Base-by-base conservation (phyloP, 2,113 vertebrate species). In the Lichenostomus cassidix region DNA sequence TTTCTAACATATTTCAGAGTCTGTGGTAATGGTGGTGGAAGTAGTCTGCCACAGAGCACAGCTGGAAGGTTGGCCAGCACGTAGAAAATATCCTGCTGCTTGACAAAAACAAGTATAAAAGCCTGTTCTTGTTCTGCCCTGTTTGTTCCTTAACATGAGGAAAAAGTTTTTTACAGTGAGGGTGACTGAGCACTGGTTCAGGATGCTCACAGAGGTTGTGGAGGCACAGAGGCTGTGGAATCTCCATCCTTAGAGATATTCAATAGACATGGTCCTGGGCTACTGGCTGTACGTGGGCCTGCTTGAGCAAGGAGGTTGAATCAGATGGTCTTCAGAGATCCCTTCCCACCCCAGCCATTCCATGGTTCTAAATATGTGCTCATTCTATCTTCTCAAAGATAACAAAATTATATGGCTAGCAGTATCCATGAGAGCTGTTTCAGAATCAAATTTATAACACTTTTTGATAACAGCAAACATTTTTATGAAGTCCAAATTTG, bases 141-240 rank as follows among this genome's bases (percentile, higher is more conserved):
- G 3, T 24, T 78, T 87, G 7, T 53, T 85, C 10, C 12, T 83
- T 47, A 80, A 62, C 4, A 37, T 1, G 15, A 76, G 12, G 37
- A 39, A 56, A 41, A 60, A 1, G 3, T 1, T 69, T 90, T 73
- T 80, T 69, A 37, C 4, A 4, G 15, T 60, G 35, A 52, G 8
- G 4, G 2, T 11, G 13, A 10, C 29, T n/a, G 10, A 55, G 12
- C 24, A 41, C 4, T 11, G 11, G 9, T 0, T 2, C 39, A 52
- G 16, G 5, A 22, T 83, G 21, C 11, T 24, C 22, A 39, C 3
- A 10, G 19, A 58, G 2, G 4, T 18, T 63, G 28, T 42, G 29
- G 12, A 39, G 19, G 21, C 22, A 39, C 2, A 9, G 21, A 58
- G 2, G 4, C 15, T 63, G 25, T 46, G 29, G 12, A 39, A 16